Conservation (phyloP, 2,797 vertebrate species). For the Carapus acus region DNA sequence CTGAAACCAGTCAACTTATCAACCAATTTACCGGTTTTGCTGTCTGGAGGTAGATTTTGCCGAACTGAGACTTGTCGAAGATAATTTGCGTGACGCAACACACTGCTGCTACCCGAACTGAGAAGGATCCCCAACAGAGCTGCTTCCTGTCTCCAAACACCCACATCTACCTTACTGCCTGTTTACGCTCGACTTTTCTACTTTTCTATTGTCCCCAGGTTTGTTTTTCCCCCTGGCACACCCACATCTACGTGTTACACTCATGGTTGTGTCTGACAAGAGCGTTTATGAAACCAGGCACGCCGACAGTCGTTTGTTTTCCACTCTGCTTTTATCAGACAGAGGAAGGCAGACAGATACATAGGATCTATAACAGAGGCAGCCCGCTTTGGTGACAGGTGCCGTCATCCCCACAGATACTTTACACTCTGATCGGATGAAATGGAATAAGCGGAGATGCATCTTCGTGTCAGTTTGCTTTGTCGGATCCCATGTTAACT, state of each 20-base stretch:
- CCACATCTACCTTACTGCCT: not conserved
- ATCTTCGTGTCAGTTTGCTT: too few relatives aligned
- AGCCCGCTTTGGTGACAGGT: slow-evolving; percentile 57
- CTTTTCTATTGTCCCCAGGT: slow-evolving; percentile 31
- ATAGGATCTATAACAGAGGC: slow-evolving; percentile 57
- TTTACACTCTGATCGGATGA: slow-evolving; percentile 17
- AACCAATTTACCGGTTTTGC: too few relatives aligned
- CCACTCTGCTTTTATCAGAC: slow-evolving; percentile 51
- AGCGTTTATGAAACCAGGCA: slow-evolving; percentile 61
- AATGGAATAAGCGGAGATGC: not conserved
- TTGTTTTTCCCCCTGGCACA: slow-evolving; percentile 27
- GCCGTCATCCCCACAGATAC: slow-evolving; percentile 28
- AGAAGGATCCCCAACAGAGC: too few relatives aligned
- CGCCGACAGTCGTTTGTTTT: slow-evolving; percentile 48
- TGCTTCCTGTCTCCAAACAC: too few relatives aligned
- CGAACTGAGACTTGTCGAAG: too few relatives aligned
- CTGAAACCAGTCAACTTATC: too few relatives aligned
- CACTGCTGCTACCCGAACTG: too few relatives aligned
- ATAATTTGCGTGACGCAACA: too few relatives aligned
- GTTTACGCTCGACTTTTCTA: slow-evolving; percentile 1
- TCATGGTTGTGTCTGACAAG: slow-evolving; percentile 17
- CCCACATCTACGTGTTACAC: slow-evolving; percentile 25
- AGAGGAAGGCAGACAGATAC: slow-evolving; percentile 44
- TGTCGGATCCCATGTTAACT: not conserved
- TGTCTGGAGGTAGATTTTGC: too few relatives aligned